Evolutionary conservation across 2,113 vertebrate genomes (phyloP).

Genomic region (Trochalopteron elliotii): DNA sequence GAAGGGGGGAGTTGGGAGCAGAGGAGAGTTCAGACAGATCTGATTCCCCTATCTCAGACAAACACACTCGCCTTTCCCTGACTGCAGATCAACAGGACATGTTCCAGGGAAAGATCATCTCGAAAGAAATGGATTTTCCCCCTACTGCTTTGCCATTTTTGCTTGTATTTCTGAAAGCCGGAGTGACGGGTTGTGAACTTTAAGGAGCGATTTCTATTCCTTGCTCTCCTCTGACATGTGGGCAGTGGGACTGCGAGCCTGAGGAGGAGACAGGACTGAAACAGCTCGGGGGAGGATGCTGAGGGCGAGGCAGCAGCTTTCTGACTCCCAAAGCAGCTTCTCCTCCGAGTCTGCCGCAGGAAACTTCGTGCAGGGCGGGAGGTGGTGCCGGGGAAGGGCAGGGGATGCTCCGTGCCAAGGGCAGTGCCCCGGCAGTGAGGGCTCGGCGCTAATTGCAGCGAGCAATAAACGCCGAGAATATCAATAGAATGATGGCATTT

Average conservation of each 20-base stretch:
- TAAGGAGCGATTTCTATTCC: slow-evolving; percentile 31
- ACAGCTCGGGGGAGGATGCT: neutral
- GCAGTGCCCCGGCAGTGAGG: neutral
- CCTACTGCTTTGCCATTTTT: slow-evolving; percentile 50
- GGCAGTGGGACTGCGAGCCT: neutral
- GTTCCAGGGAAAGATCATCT: slow-evolving; percentile 41
- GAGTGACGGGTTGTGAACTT: slow-evolving; percentile 47
- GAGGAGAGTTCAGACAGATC: slow-evolving; percentile 29
- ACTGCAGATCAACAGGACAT: slow-evolving; percentile 37
- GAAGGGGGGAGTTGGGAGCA: neutral
- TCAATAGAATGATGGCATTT: neutral
- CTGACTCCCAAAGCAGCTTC: neutral
- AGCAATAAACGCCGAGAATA: slow-evolving; percentile 25
- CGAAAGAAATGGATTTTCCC: slow-evolving; percentile 47
- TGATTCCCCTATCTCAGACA: slow-evolving; percentile 44
- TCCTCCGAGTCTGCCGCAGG: neutral
- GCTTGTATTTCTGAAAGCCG: slow-evolving; percentile 40
- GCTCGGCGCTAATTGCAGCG: slow-evolving; percentile 3
- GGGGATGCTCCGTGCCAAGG: neutral
- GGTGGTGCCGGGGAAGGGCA: neutral
- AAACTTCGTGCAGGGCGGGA: neutral
- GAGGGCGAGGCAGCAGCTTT: neutral
- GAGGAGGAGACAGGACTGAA: neutral
- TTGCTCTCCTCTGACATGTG: neutral
- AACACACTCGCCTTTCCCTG: slow-evolving; percentile 16